A percentile compares a stretch with the other conserved stretches of the same genome.
These are phyloP conservation scores for Drosophila nr. perissopoda DNA, from an alignment of 2,888 invertebrate genomes.

Conservation along the genomic window DNA sequence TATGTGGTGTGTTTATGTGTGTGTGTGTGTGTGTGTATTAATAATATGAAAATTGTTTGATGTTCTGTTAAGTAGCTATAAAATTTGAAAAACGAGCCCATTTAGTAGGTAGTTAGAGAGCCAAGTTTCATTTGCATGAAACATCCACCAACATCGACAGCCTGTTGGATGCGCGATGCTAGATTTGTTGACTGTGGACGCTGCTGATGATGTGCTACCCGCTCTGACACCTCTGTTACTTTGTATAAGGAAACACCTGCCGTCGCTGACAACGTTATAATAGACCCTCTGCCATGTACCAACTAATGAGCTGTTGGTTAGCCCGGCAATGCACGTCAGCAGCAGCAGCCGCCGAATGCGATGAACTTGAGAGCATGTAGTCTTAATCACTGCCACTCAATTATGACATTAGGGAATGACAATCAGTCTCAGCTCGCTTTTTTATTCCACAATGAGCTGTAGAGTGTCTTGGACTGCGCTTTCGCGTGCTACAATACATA, in stretches of 20 bases:
- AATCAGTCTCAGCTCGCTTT: background rate
- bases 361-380: conserved; percentile 23
- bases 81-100: conserved; percentile 76
- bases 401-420: conserved; percentile 5
- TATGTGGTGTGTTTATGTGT: background rate
- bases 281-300: conserved; percentile 38
- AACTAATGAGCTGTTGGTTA: conserved; percentile 72
- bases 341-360: conserved; percentile 44
- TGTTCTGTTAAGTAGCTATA: conserved; percentile 78
- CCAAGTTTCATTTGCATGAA: conserved; percentile 68
- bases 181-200: conserved; percentile 12
- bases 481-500: background rate
- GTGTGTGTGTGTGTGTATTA: conserved; percentile 52
- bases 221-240: conserved; percentile 33
- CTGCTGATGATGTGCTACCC: conserved; percentile 16
- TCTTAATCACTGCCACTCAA: conserved; percentile 59
- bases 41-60: conserved; percentile 78
- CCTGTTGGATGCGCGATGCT: conserved; percentile 50
- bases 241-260: conserved; percentile 29
- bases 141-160: conserved; percentile 34
- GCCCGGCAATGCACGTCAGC: conserved; percentile 34
- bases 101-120: conserved; percentile 73
- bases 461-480: background rate
- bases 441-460: background rate
- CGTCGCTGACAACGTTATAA: conserved; percentile 60